A percentile compares a stretch with the other conserved stretches of the same genome.
These are phyloP conservation scores for Piezodorus guildinii DNA, from an alignment of 1,140 invertebrate genomes.

Conservation along the genomic window DNA sequence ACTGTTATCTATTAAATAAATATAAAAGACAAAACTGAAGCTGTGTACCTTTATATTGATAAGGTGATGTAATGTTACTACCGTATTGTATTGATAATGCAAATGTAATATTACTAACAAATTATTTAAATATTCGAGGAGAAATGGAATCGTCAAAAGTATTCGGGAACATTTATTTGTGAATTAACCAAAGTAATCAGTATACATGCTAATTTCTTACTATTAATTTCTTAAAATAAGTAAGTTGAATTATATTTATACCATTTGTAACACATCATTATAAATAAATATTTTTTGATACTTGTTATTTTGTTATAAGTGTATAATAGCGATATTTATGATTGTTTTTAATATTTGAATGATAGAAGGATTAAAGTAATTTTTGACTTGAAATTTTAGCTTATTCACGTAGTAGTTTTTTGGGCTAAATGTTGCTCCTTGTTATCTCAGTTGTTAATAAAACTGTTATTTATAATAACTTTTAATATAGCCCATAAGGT, in stretches of 20 bases:
- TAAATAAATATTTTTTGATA: conserved; percentile 19
- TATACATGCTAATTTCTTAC: conserved; percentile 13
- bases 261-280: conserved; percentile 13
- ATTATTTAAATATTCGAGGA: too few relatives aligned
- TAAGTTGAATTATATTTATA: conserved; percentile 19
- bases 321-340: conserved; percentile 16
- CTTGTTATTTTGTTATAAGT: conserved; percentile 19
- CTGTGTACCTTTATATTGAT: too few relatives aligned
- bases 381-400: conserved; percentile 6
- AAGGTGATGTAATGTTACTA: too few relatives aligned
- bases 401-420: not conserved
- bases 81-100: too few relatives aligned
- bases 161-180: not conserved
- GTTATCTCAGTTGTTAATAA: conserved; percentile 6
- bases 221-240: conserved; percentile 10
- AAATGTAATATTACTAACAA: too few relatives aligned
- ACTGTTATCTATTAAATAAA: too few relatives aligned
- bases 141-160: too few relatives aligned
- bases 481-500: conserved; percentile 13
- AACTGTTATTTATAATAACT: conserved; percentile 4
- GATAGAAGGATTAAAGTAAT: not conserved
- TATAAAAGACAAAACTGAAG: too few relatives aligned
- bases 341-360: conserved; percentile 16
- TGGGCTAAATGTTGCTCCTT: conserved; percentile 5
- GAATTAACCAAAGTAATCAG: conserved; percentile 11